phyloP scores from a whole-genome alignment of 1,140 invertebrate species.

The Zeugodacus cucurbitae region DNA sequence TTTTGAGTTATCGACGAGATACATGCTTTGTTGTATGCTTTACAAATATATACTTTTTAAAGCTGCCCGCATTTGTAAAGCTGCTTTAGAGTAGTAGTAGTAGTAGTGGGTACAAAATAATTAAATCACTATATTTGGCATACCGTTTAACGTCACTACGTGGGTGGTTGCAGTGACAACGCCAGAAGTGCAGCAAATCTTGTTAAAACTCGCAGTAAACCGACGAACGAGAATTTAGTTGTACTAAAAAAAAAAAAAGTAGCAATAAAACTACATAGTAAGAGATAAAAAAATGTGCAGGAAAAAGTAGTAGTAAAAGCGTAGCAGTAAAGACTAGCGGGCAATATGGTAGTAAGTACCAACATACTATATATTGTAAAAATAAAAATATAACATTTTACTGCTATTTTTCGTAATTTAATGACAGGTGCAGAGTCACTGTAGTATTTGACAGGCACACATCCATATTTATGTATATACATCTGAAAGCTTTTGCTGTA shows the following conservation, averaged over 20 bases:
- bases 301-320: neutral
- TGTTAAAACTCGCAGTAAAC: constrained; percentile 2
- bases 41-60: too few relatives aligned
- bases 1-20: too few relatives aligned
- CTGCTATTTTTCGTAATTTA: neutral
- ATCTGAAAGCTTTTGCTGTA: neutral
- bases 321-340: neutral
- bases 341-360: neutral
- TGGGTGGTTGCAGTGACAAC: neutral
- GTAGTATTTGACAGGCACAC: neutral
- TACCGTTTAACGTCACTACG: neutral
- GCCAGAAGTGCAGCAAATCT: neutral
- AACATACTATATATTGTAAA: neutral
- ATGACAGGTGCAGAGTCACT: neutral
- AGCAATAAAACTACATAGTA: neutral
- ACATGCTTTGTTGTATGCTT: too few relatives aligned
- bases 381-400: neutral
- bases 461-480: neutral
- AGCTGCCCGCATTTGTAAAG: too few relatives aligned
- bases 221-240: neutral
- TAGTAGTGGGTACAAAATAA: neutral
- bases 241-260: neutral
- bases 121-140: neutral
- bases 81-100: neutral
- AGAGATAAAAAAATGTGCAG: neutral